Percentiles rank a stretch among this genome's conserved stretches.
These are phyloP conservation scores for Ptiloglossa arizonensis DNA, from an alignment of 1,140 invertebrate genomes.

Conservation along the genomic window DNA sequence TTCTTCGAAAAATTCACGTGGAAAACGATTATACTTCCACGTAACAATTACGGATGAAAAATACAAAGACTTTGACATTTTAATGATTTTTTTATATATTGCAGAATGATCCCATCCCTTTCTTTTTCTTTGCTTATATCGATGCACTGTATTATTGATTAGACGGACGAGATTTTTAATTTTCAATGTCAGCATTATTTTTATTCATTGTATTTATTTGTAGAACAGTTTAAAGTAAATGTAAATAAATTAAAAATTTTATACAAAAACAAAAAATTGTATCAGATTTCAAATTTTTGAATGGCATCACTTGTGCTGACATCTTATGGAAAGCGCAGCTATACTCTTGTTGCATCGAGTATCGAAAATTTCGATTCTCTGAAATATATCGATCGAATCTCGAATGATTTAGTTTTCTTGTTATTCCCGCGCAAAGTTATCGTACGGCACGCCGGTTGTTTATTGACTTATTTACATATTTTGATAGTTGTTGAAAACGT, in stretches of 20 bases:
- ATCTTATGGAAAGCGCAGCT: background rate
- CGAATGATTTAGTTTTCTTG: background rate
- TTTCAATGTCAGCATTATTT: too few species aligned
- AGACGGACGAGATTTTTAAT: background rate
- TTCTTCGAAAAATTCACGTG: background rate
- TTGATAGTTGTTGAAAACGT: background rate
- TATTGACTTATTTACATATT: background rate
- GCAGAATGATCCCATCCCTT: background rate
- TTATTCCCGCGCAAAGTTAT: conserved; percentile 34
- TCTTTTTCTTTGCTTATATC: background rate
- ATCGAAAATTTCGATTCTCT: conserved; percentile 2
- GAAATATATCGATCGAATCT: conserved; percentile 5
- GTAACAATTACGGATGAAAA: background rate
- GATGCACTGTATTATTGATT: background rate
- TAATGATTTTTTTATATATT: background rate
- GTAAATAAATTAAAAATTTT: background rate
- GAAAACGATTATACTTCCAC: background rate
- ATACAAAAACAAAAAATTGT: background rate
- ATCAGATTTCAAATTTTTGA: conserved; percentile 1
- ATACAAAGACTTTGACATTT: conserved; percentile 27
- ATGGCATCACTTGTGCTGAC: background rate
- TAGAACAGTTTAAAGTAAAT: too few species aligned
- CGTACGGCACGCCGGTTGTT: background rate
- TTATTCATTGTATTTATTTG: too few species aligned
- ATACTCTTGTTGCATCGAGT: background rate